Percentiles rank a stretch among this genome's conserved stretches.
phyloP scores from a whole-genome alignment of 2,113 vertebrate genomes.

The Patagioenas fasciata region DNA sequence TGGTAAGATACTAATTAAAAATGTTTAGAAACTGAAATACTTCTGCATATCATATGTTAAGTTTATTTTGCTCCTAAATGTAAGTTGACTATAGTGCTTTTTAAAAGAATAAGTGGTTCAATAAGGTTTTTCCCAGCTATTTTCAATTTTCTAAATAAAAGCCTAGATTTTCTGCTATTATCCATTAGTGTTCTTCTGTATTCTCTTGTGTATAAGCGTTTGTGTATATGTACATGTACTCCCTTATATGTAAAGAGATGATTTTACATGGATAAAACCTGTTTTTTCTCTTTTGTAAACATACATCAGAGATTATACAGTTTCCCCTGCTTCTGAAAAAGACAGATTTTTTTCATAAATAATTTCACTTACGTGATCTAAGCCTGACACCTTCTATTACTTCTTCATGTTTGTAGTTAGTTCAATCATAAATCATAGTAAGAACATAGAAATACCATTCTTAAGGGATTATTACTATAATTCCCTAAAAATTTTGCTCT shows the following conservation, averaged over 20 bases:
- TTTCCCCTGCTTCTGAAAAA: neutral
- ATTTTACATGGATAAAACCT: neutral
- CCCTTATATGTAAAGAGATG: neutral
- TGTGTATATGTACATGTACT: fast-evolving
- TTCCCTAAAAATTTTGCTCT: slow-evolving; percentile 43
- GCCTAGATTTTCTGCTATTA: neutral
- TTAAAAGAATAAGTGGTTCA: neutral
- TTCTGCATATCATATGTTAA: neutral
- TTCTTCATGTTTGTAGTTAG: neutral
- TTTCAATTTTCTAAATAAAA: neutral
- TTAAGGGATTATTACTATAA: slow-evolving; percentile 50
- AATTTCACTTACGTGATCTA: neutral
- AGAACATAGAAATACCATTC: slow-evolving; percentile 28
- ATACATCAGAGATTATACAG: neutral
- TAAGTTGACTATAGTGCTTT: neutral
- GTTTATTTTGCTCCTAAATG: neutral
- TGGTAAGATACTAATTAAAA: neutral
- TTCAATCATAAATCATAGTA: slow-evolving; percentile 11
- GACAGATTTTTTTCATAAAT: slow-evolving; percentile 6
- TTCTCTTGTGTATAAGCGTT: neutral
- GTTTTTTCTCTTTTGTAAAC: neutral
- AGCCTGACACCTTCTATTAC: slow-evolving; percentile 8
- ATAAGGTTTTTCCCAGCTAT: neutral
- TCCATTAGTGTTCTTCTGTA: neutral
- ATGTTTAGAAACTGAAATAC: neutral